A percentile compares a stretch with the other conserved stretches of the same genome.
Evolutionary conservation across 2,113 vertebrate species (phyloP).

Genomic region (Nannobrachium achirus): DNA sequence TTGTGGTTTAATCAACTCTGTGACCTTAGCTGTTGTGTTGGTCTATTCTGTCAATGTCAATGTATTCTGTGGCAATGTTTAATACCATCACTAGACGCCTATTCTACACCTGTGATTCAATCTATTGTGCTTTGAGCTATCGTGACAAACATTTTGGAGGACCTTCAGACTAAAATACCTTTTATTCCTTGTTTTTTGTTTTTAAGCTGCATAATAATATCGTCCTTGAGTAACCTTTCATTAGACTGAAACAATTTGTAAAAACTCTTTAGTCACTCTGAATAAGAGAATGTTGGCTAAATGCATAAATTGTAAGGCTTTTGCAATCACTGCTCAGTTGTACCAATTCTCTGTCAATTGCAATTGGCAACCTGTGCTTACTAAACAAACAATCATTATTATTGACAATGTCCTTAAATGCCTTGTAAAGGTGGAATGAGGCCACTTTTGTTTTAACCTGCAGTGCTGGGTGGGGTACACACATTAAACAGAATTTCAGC

Average conservation of each 20-base stretch:
- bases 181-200: no score
- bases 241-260: background rate
- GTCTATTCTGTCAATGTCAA: constrained; percentile 6
- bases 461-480: background rate
- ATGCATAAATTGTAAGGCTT: no score
- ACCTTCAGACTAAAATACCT: constrained; percentile 51
- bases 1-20: constrained; percentile 4
- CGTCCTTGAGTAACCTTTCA: constrained; percentile 34
- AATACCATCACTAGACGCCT: constrained; percentile 42
- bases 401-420: background rate
- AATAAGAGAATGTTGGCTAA: no score
- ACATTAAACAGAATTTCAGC: constrained; percentile 48
- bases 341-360: no score
- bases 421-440: background rate
- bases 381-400: no score
- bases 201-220: constrained; percentile 30
- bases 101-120: constrained; percentile 45
- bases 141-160: constrained; percentile 49
- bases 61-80: constrained; percentile 29
- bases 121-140: constrained; percentile 39
- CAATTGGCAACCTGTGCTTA: no score
- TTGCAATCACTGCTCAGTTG: no score
- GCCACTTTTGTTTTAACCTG: constrained; percentile 28
- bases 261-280: no score
- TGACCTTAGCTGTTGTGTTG: constrained; percentile 28